Conservation (phyloP, 2,113 vertebrate genomes). For the Tupaia chinensis region DNA sequence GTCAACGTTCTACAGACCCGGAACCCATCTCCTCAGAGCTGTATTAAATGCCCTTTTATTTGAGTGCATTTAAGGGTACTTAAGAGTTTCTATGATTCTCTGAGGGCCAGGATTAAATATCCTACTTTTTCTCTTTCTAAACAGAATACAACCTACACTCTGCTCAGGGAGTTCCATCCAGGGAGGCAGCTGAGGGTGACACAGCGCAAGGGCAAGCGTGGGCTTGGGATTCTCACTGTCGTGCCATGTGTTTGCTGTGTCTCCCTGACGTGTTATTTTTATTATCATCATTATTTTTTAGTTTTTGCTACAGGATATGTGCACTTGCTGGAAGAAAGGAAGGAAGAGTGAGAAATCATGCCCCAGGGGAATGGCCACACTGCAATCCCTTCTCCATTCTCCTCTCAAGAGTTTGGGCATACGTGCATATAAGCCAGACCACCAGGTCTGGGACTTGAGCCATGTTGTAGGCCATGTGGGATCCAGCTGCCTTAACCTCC, state of each 20-base stretch:
- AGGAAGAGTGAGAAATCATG: too few species aligned
- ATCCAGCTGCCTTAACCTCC: too few species aligned
- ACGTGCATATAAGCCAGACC: too few species aligned
- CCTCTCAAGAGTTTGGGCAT: too few species aligned
- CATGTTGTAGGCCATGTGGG: too few species aligned
- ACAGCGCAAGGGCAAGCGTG: too few species aligned
- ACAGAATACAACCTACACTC: background rate
- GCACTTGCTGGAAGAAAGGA: too few species aligned
- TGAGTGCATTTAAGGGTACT: slow-evolving; percentile 67
- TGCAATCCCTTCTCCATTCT: too few species aligned
- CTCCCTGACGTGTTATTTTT: background rate
- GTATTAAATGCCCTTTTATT: slow-evolving; percentile 73
- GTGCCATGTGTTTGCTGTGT: background rate
- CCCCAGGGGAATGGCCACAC: too few species aligned
- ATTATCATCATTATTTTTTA: too few species aligned
- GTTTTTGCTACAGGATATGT: too few species aligned
- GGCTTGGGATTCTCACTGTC: background rate
- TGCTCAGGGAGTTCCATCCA: background rate
- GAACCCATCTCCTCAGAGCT: slow-evolving; percentile 58
- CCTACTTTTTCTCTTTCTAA: slow-evolving; percentile 23
- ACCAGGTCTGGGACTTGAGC: too few species aligned
- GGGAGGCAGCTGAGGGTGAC: background rate
- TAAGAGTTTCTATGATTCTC: slow-evolving; percentile 62
- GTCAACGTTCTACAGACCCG: slow-evolving; percentile 62
- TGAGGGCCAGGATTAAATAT: slow-evolving; percentile 30